These are phyloP conservation scores for Dendrophyllia cribrosa DNA, from an alignment of 64 coral and sea anemone genomes.

Conservation along the genomic window DNA sequence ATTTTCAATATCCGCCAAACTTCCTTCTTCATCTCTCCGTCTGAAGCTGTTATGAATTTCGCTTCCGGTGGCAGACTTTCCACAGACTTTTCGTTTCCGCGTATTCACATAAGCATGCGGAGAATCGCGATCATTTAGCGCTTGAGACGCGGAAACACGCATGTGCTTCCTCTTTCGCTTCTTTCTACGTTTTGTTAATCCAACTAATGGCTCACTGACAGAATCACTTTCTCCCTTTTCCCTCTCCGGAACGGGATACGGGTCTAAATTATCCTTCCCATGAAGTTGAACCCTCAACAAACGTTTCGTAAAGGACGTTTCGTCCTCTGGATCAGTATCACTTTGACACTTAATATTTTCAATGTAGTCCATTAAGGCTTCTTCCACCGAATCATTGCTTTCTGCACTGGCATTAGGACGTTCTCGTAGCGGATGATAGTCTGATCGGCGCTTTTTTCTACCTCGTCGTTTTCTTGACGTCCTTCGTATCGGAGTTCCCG, in stretches of 20 bases:
- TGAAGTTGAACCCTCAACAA: conserved; percentile 49
- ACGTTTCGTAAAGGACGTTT: conserved; percentile 60
- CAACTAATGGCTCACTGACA: conserved; percentile 62
- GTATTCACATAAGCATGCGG: conserved; percentile 10
- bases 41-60: conserved; percentile 40
- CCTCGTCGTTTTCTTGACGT: conserved; percentile 75
- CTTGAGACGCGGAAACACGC: neutral
- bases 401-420: conserved; percentile 73
- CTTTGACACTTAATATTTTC: conserved; percentile 96
- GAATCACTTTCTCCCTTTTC: conserved; percentile 81
- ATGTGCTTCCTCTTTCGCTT: conserved; percentile 84
- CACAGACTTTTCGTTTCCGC: conserved; percentile 40
- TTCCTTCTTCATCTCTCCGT: conserved; percentile 58
- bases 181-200: conserved; percentile 69
- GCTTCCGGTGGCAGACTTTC: conserved; percentile 45
- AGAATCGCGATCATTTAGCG: conserved; percentile 36
- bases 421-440: conserved; percentile 80
- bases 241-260: conserved; percentile 79
- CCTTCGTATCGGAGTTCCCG: conserved; percentile 81
- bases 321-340: conserved; percentile 81
- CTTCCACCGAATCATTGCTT: conserved; percentile 95
- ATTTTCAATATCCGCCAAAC: conserved; percentile 49
- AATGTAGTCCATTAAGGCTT: conserved; percentile 92
- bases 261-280: conserved; percentile 51
- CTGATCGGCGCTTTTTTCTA: conserved; percentile 83